Evolutionary conservation across 2,888 invertebrate species (phyloP).

Genomic region (Dione vanillae): DNA sequence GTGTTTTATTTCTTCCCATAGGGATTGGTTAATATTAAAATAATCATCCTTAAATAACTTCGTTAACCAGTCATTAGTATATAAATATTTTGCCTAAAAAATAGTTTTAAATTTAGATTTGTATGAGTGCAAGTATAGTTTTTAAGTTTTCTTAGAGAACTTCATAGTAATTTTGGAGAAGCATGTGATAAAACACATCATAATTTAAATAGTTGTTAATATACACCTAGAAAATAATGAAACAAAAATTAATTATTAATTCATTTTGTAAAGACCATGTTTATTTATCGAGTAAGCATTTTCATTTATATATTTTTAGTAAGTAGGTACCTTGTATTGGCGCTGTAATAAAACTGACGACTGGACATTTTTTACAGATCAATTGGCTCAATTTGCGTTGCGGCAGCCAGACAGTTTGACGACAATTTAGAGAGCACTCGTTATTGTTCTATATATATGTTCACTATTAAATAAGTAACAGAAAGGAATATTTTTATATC

Average conservation of each 20-base stretch:
- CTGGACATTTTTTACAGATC: constrained; percentile 41
- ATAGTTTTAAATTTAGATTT: too few relatives aligned
- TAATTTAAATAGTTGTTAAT: neutral
- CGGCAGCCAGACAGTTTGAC: constrained; percentile 63
- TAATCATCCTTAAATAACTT: too few relatives aligned
- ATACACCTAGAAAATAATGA: too few relatives aligned
- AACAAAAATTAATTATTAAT: too few relatives aligned
- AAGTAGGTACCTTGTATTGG: constrained; percentile 28
- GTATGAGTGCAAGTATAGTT: too few relatives aligned
- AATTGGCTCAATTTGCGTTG: constrained; percentile 73
- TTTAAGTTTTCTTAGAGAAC: too few relatives aligned
- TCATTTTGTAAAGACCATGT: constrained; percentile 37
- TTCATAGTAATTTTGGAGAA: neutral
- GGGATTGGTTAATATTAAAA: too few relatives aligned
- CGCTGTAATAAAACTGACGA: constrained; percentile 38
- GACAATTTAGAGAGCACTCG: constrained; percentile 59
- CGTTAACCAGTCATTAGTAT: too few relatives aligned
- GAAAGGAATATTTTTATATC: too few relatives aligned
- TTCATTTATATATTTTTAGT: constrained; percentile 26
- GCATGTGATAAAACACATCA: neutral
- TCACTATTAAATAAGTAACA: constrained; percentile 28
- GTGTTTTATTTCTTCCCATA: constrained; percentile 42
- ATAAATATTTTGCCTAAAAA: too few relatives aligned
- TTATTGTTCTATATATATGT: constrained; percentile 42
- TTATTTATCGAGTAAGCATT: constrained; percentile 31